A percentile compares a stretch with the other conserved stretches of the same genome.
Conservation (phyloP, 2,888 invertebrate genomes). For the Cerastis leucographa region DNA sequence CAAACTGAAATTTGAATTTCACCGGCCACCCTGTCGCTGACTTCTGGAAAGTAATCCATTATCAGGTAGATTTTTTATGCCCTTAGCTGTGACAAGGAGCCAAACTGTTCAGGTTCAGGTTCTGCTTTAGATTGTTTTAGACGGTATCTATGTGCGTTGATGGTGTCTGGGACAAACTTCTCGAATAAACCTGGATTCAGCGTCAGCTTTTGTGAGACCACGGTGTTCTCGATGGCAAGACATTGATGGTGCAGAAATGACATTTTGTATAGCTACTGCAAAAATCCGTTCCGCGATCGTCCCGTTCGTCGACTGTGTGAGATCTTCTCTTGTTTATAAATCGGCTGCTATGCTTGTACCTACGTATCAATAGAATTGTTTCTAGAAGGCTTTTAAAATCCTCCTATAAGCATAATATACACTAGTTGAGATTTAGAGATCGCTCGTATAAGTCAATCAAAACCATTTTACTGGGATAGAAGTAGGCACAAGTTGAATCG, state of each 20-base stretch:
- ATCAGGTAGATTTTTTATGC: slow-evolving; percentile 96
- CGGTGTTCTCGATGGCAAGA: slow-evolving; percentile 95
- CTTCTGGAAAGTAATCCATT: slow-evolving; percentile 91
- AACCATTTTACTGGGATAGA: not conserved
- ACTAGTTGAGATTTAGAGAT: not conserved
- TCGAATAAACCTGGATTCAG: slow-evolving; percentile 96
- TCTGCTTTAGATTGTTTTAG: slow-evolving; percentile 95
- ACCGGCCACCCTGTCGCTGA: no score
- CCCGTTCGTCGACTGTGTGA: not conserved
- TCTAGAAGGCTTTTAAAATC: not conserved
- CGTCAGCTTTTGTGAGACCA: slow-evolving; percentile 94
- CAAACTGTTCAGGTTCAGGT: slow-evolving; percentile 94
- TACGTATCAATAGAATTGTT: not conserved
- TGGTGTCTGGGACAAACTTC: slow-evolving; percentile 96
- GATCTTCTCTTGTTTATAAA: not conserved
- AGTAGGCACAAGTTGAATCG: not conserved
- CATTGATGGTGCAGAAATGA: not conserved
- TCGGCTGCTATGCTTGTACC: not conserved
- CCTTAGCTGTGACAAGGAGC: slow-evolving; percentile 97
- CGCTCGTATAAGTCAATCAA: not conserved
- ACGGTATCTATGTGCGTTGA: slow-evolving; percentile 97
- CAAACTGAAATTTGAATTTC: no score
- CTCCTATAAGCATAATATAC: not conserved
- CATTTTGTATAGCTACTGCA: not conserved
- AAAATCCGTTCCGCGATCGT: not conserved